Percentiles rank a stretch among this genome's conserved stretches.
Evolutionary conservation across 2,888 invertebrate species (phyloP).

Genomic region (Clistopyga incitator): DNA sequence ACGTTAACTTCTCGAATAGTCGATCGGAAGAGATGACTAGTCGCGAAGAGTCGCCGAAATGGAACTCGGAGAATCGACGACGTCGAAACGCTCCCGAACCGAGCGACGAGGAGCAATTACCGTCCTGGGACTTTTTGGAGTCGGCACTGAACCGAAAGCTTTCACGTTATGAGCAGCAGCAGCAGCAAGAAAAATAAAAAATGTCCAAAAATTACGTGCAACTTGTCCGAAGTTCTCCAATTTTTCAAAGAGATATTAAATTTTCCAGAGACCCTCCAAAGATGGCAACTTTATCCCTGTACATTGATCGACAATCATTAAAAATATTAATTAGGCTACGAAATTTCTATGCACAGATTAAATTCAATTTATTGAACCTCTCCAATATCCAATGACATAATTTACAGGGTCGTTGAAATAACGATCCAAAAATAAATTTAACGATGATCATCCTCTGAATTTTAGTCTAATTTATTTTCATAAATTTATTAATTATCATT

Average conservation of each 20-base stretch:
- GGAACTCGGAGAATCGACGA: constrained; percentile 70
- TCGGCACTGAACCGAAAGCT: constrained; percentile 77
- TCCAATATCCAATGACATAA: no score
- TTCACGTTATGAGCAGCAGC: constrained; percentile 70
- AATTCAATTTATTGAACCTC: no score
- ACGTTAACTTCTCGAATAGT: constrained; percentile 72
- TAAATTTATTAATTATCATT: no score
- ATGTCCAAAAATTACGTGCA: not conserved
- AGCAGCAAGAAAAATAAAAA: constrained; percentile 31
- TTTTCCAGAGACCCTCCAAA: not conserved
- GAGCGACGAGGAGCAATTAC: constrained; percentile 73
- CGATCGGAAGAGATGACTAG: constrained; percentile 77
- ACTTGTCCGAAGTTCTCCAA: not conserved
- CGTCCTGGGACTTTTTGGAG: constrained; percentile 79
- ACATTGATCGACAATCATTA: not conserved
- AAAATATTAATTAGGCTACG: not conserved
- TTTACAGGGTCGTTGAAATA: no score
- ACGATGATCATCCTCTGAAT: no score
- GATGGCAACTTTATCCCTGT: not conserved
- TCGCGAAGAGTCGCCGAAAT: constrained; percentile 76
- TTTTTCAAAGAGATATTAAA: not conserved
- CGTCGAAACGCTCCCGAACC: constrained; percentile 68
- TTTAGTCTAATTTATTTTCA: no score
- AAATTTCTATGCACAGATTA: no score
- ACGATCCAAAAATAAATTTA: no score